A percentile compares a stretch with the other conserved stretches of the same genome.
phyloP scores from a whole-genome alignment of 2,113 vertebrate genomes.

The Nansenia antarctica region DNA sequence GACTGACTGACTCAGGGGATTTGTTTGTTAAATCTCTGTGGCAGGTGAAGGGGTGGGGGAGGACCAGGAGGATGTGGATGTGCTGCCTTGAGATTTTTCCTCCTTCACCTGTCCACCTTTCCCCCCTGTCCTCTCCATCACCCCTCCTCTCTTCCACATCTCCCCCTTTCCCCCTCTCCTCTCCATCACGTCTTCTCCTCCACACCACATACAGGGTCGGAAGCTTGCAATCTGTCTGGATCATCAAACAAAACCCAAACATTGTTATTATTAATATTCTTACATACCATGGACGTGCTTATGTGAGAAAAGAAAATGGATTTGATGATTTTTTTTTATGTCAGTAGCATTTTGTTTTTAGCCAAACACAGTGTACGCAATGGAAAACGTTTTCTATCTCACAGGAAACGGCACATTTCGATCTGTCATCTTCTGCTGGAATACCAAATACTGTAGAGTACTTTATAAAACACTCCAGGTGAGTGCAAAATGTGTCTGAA shows the following conservation, averaged over 20 bases:
- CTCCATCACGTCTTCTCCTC: too few relatives aligned
- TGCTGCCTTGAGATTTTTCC: background rate
- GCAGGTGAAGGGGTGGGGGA: background rate
- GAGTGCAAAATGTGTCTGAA: background rate
- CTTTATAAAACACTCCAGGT: background rate
- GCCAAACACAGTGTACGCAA: too few relatives aligned
- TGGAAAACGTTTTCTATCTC: background rate
- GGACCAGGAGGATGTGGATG: background rate
- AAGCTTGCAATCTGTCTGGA: too few relatives aligned
- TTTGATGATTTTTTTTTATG: too few relatives aligned
- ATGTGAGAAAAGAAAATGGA: too few relatives aligned
- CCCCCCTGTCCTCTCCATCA: background rate
- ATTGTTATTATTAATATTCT: too few relatives aligned
- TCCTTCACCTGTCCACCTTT: background rate
- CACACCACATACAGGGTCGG: too few relatives aligned
- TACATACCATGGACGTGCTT: too few relatives aligned
- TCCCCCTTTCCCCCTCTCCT: too few relatives aligned
- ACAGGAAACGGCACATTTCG: background rate
- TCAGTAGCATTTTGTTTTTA: too few relatives aligned
- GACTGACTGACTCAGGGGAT: constrained; percentile 2
- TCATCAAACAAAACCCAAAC: background rate
- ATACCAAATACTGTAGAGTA: background rate
- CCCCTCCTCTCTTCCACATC: background rate
- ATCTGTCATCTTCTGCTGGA: too few relatives aligned
- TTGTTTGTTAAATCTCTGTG: constrained; percentile 13